Conservation (phyloP, 2,113 vertebrate genomes). For the Cavia aperea region DNA sequence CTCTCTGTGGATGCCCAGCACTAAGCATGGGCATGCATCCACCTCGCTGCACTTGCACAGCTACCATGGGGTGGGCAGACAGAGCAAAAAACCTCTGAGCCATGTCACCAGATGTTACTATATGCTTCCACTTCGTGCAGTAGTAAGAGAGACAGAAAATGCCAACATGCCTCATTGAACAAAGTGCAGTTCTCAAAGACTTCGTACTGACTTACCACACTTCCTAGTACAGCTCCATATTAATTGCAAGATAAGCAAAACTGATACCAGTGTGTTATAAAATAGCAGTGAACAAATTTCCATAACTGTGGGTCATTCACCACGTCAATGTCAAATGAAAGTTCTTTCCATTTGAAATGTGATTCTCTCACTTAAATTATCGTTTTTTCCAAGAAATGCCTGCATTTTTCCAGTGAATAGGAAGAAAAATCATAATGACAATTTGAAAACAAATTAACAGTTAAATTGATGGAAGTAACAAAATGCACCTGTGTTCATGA, state of each 20-base stretch:
- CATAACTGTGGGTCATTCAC: neutral
- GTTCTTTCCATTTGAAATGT: neutral
- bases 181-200: neutral
- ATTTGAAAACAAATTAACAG: neutral
- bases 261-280: neutral
- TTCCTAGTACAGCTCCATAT: neutral
- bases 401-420: neutral
- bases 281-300: neutral
- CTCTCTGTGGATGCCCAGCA: neutral
- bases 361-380: neutral
- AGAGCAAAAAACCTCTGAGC: neutral
- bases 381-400: neutral
- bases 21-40: rapidly evolving
- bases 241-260: neutral
- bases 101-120: neutral
- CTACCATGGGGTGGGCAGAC: too few relatives aligned
- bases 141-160: neutral
- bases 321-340: neutral
- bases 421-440: neutral
- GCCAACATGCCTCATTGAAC: neutral
- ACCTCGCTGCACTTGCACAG: neutral
- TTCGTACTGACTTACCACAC: neutral
- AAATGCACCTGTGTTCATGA: neutral
- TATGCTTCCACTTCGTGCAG: neutral
- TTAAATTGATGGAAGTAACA: neutral